Conservation (phyloP, 2,888 invertebrate species). For the Cephus pulcher region DNA sequence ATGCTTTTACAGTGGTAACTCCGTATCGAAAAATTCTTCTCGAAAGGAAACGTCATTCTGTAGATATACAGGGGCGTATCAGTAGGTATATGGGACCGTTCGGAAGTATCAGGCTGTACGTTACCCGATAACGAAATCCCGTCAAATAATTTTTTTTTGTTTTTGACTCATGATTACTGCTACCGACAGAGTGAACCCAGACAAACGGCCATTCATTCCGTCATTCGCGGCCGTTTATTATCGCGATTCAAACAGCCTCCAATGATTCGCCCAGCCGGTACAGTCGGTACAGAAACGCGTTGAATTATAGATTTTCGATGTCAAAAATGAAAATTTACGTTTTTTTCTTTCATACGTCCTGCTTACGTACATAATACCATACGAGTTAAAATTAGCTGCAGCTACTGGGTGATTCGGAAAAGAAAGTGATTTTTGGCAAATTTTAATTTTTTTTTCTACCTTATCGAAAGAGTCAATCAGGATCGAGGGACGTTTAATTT, state of each 20-base stretch:
- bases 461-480: too few species aligned
- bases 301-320: neutral
- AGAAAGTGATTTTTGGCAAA: too few species aligned
- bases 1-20: neutral
- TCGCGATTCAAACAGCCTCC: neutral
- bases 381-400: too few species aligned
- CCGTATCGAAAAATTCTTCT: neutral
- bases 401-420: too few species aligned
- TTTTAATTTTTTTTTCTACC: too few species aligned
- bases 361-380: too few species aligned
- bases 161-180: neutral
- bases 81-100: neutral
- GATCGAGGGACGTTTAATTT: neutral
- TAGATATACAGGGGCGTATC: neutral
- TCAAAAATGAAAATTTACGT: too few species aligned
- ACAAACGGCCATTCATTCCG: neutral
- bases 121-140: neutral
- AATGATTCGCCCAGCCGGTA: neutral
- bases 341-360: too few species aligned
- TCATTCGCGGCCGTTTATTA: neutral
- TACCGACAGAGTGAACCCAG: neutral
- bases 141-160: neutral
- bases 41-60: neutral
- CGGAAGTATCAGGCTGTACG: neutral
- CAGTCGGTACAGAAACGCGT: neutral